Evolutionary conservation across 2,888 invertebrate species (phyloP), one percentile per base, ranked within the genome.

Genomic region (Xanthostigma xanthostigma): DNA sequence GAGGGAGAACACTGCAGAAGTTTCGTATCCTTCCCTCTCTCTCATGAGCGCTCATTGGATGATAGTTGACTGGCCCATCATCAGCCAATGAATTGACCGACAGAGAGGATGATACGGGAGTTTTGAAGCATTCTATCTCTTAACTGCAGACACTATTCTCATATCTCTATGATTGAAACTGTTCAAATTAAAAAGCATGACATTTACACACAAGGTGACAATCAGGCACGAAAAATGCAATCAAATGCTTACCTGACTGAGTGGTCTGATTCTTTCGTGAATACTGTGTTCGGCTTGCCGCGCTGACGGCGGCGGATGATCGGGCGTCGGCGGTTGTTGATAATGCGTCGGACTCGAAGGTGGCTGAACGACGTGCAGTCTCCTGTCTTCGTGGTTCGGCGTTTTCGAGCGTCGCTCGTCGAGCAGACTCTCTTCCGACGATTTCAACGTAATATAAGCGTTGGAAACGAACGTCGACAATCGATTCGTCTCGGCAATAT

Each of bases 251-350:
- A 92, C 92, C 84, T 90, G 88, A 71, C 88, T 89, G 50, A 90
- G 68, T 14, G 91, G 91, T 60, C 89, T 76, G 60, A 94, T 92
- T 67, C 88, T 79, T 63, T 90, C 87, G 62, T 90, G 86, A 59
- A 94, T 94, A 60, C 85, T 83, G 66, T 79, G 81, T 67, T 90
- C 87, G 0, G 94, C 93, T 57, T 91, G 89, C 59, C 79, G 75
- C 4, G 93, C 90, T 9, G 90, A 84, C 0, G 94, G 94, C 2
- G 94, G 93, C 4, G 93, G 92, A 69, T 92, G 92, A 58, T 93
- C 92, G 0, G 93, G 93, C 10, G 93, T 94, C 9, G 93, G 90
- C 10, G 93, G 92, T 67, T 93, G 92, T 46, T 81, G 78, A 60
- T 92, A 92, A 63, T 90, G 87, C 44, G 90, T 88, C 14, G 93